These are phyloP conservation scores for Halyomorpha halys DNA, from an alignment of 1,140 invertebrate species.

Conservation along the genomic window DNA sequence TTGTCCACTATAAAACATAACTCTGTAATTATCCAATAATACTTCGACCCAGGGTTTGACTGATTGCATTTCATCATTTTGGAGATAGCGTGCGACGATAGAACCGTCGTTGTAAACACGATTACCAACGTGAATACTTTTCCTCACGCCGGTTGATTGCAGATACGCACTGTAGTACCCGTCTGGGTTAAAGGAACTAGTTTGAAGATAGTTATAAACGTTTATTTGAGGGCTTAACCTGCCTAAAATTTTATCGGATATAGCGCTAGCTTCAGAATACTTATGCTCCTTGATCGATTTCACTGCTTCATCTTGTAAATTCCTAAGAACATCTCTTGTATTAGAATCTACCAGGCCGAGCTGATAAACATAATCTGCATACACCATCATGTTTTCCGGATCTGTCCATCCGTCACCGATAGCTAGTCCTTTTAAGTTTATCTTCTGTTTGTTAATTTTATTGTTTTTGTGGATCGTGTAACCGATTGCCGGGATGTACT, in stretches of 20 bases:
- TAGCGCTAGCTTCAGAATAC: slow-evolving; percentile 23
- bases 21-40: slow-evolving; percentile 53
- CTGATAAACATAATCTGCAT: slow-evolving; percentile 72
- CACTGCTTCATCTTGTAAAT: slow-evolving; percentile 21
- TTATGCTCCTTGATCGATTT: neutral
- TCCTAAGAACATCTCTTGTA: slow-evolving; percentile 22
- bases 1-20: slow-evolving; percentile 63
- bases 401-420: slow-evolving; percentile 81
- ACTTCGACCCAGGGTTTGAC: slow-evolving; percentile 63
- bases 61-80: slow-evolving; percentile 72
- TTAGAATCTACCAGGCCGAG: slow-evolving; percentile 43
- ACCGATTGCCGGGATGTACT: slow-evolving; percentile 43
- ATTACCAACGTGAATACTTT: slow-evolving; percentile 74
- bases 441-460: slow-evolving; percentile 48
- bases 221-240: slow-evolving; percentile 22
- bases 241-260: slow-evolving; percentile 24
- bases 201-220: slow-evolving; percentile 58
- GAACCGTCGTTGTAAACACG: slow-evolving; percentile 37
- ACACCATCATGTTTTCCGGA: slow-evolving; percentile 61
- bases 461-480: slow-evolving; percentile 43
- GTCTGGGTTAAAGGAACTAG: slow-evolving; percentile 4
- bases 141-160: slow-evolving; percentile 48
- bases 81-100: slow-evolving; percentile 55
- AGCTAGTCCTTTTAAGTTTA: slow-evolving; percentile 57
- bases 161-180: slow-evolving; percentile 43